A percentile compares a stretch with the other conserved stretches of the same genome.
Conservation (phyloP, 2,888 invertebrate species). For the Synanthedon formicaeformis region DNA sequence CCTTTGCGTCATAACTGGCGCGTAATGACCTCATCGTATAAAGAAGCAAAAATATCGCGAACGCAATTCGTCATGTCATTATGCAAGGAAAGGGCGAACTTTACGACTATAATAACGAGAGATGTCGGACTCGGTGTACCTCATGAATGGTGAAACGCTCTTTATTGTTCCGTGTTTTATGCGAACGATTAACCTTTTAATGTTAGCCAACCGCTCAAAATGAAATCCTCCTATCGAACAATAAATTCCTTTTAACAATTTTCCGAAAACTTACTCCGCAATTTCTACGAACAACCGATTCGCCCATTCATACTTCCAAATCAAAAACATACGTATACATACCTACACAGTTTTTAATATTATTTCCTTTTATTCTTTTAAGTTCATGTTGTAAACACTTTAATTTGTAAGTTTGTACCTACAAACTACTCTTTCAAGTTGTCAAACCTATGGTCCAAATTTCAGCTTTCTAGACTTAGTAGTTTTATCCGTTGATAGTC, state of each 20-base stretch:
- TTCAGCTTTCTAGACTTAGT: too few relatives aligned
- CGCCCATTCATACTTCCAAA: neutral
- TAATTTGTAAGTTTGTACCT: too few relatives aligned
- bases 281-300: neutral
- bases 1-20: slow-evolving; percentile 39
- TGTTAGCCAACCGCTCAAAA: slow-evolving; percentile 46
- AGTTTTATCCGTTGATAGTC: too few relatives aligned
- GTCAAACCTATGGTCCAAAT: too few relatives aligned
- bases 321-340: too few relatives aligned
- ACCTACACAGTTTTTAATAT: too few relatives aligned
- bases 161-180: slow-evolving; percentile 67
- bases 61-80: slow-evolving; percentile 69
- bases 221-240: slow-evolving; percentile 28
- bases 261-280: neutral
- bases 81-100: slow-evolving; percentile 69
- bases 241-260: slow-evolving; percentile 1
- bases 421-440: too few relatives aligned
- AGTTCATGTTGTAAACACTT: too few relatives aligned
- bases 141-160: slow-evolving; percentile 60
- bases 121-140: slow-evolving; percentile 61
- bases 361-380: too few relatives aligned
- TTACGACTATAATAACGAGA: slow-evolving; percentile 69
- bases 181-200: slow-evolving; percentile 69
- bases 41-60: slow-evolving; percentile 65
- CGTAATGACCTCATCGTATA: slow-evolving; percentile 60